Conservation (phyloP, 2,797 vertebrate species). For the Morelia viridis region DNA sequence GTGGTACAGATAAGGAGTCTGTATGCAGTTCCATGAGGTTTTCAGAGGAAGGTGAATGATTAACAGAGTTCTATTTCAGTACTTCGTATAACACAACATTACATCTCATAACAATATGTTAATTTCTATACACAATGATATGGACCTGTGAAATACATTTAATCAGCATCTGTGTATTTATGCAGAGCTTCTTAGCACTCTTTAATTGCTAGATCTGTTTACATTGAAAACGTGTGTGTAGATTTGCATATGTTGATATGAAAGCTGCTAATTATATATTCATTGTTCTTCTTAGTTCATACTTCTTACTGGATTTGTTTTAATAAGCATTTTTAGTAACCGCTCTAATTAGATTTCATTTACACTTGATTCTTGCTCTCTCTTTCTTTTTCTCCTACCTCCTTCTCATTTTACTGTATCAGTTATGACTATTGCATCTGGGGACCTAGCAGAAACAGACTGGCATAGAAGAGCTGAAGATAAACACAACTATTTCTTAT, state of each 20-base stretch:
- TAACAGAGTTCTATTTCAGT: not conserved
- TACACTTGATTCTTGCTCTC: not conserved
- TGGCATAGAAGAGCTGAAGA: not conserved
- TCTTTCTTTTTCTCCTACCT: not conserved
- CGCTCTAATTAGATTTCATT: constrained; percentile 13
- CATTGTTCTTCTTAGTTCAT: constrained; percentile 3
- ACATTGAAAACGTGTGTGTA: not conserved
- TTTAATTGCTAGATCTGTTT: not conserved
- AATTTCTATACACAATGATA: constrained; percentile 14
- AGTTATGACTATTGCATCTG: not conserved
- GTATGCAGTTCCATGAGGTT: not conserved
- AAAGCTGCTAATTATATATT: constrained; percentile 14
- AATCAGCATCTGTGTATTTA: constrained; percentile 21
- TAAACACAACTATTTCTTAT: constrained; percentile 1
- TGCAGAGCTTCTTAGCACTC: not conserved
- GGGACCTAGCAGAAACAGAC: not conserved
- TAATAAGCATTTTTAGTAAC: constrained; percentile 16
- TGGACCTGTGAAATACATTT: constrained; percentile 16
- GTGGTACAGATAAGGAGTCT: not conserved
- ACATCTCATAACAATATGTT: not conserved
- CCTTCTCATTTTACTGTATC: not conserved
- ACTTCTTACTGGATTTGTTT: constrained; percentile 16
- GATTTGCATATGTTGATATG: constrained; percentile 11
- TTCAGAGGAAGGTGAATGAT: not conserved
- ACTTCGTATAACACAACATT: not conserved